Evolutionary conservation across 2,888 invertebrate species (phyloP), one percentile per base, ranked within the genome.

Genomic region (Oscheius myriophilus): DNA sequence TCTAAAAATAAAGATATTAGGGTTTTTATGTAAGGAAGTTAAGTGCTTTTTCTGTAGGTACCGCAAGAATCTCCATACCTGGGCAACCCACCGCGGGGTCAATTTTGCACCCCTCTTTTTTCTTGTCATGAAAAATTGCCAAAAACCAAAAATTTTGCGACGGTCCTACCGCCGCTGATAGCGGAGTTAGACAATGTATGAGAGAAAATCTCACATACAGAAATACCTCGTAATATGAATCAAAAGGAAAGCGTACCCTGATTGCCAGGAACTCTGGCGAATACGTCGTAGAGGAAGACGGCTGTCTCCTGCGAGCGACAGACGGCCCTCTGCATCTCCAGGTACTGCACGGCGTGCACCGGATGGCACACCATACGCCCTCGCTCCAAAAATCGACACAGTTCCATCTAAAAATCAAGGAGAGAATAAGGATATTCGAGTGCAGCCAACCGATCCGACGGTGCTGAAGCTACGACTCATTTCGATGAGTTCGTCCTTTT

Each of bases 321-420:
- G 16, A 80, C 70, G 11, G 80, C 68, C 16, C 75, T 41, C 26
- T 67, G 69, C 55, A 80, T 33, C n/a, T 80, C 80, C 11, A 80
- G 66, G 57, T 78, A 78, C 14, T 75, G 75, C 9, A 80, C 78
- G 2, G 78, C 58, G 54, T 80, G 80, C 26, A 78, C 65, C 12
- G 72, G 69, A 58, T 78, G 80, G 52, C 72, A 75, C 11, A 69
- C 70, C 6, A 75, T 72, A n/a, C 76, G 73, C n/a, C 75, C 69
- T 53, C 75, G 63, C 59, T 78, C 78, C 43, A 78, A 49, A 46
- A 75, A 70, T 21, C 75, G 72, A 54, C 75, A 73, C 14, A 78
- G 51, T 41, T 78, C 75, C 52, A 78, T 72, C 77, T 77, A 52
- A 23, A 74, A 41, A 18, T 53, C 14, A n/a, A 41, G 0, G 21